phyloP scores from a whole-genome alignment of 2,888 invertebrate species.

The Ennomos quercinarius region DNA sequence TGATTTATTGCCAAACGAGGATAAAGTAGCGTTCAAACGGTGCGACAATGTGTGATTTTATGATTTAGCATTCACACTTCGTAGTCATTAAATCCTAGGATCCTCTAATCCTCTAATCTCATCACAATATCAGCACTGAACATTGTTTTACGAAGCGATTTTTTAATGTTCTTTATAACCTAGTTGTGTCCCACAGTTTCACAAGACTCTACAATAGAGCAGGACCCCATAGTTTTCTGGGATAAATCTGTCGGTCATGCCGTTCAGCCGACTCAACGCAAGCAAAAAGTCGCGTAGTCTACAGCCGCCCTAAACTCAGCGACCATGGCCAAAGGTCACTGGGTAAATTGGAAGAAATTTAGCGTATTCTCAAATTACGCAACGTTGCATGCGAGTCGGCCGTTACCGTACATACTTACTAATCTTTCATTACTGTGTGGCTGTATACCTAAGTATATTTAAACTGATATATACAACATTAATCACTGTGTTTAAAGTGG shows the following conservation, averaged over 20 bases:
- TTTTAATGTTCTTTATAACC: no score
- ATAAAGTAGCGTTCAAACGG: conserved; percentile 39
- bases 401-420: conserved; percentile 12
- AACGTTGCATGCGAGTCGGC: conserved; percentile 24
- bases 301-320: conserved; percentile 27
- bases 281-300: conserved; percentile 8
- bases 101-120: no score
- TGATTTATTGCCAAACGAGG: conserved; percentile 56
- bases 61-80: no score
- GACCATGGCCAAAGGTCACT: conserved; percentile 43
- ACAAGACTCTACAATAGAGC: no score
- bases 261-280: background rate
- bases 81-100: no score
- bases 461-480: conserved; percentile 16
- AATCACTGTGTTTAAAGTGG: conserved; percentile 18
- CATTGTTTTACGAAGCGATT: no score
- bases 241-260: no score
- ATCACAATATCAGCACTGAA: no score
- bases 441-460: conserved; percentile 13
- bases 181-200: no score
- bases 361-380: conserved; percentile 20
- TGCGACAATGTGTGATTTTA: background rate
- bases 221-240: no score
- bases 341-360: conserved; percentile 40
- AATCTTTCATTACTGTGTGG: conserved; percentile 17